phyloP scores from a whole-genome alignment of 37 sponge, comb jelly and placozoan species.

The Agelas oroides region DNA sequence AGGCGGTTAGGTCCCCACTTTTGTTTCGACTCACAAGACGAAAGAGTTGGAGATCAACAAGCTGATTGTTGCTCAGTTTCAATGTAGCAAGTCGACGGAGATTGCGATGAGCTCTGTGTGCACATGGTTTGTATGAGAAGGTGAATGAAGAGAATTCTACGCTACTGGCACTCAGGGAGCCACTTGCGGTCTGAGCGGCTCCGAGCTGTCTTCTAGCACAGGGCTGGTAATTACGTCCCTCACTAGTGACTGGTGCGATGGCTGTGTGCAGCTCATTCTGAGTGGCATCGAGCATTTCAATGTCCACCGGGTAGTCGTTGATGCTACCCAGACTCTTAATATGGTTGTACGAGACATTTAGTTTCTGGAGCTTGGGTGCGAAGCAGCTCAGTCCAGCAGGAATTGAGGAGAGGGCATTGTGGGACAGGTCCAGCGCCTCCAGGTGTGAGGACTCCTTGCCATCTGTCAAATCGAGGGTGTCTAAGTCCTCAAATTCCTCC shows the following conservation, averaged over 20 bases:
- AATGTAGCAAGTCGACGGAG: constrained; percentile 67
- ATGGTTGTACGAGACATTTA: constrained; percentile 74
- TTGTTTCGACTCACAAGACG: neutral
- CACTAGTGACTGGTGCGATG: constrained; percentile 17
- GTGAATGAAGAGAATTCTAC: neutral
- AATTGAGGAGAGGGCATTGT: constrained; percentile 64
- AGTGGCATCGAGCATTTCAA: constrained; percentile 75
- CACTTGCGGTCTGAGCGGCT: too few relatives aligned
- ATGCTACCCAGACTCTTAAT: constrained; percentile 66
- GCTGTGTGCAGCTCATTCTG: constrained; percentile 62
- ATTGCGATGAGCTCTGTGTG: constrained; percentile 65
- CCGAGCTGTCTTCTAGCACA: constrained; percentile 39
- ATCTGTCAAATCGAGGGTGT: neutral
- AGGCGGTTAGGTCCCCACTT: neutral
- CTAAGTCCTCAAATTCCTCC: constrained; percentile 50
- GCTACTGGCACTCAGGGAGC: constrained; percentile 2
- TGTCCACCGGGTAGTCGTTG: constrained; percentile 67
- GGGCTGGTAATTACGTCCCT: constrained; percentile 1
- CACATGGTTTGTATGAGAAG: constrained; percentile 48
- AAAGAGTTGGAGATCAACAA: constrained; percentile 70
- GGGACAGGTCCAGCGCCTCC: constrained; percentile 62
- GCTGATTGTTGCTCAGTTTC: constrained; percentile 64
- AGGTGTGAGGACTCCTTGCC: constrained; percentile 10
- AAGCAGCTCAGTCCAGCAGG: constrained; percentile 74
- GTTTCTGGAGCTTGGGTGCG: constrained; percentile 75